Base-by-base conservation (phyloP, 2,797 vertebrate genomes). In the Microctenopoma stevenorrisi region DNA sequence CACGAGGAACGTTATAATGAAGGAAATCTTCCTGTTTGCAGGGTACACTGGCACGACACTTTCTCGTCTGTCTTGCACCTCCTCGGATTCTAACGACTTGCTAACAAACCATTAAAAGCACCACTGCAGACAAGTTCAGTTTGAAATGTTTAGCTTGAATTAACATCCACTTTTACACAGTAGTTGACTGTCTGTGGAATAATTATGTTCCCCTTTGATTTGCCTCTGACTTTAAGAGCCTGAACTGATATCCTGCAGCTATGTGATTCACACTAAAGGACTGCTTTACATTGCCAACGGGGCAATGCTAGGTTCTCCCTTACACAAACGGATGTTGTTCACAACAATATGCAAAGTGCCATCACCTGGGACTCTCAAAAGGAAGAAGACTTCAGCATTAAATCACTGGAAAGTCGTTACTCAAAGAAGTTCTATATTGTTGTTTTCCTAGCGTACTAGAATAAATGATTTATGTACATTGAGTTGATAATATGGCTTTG, bases 231-330 rank as follows among this genome's bases (percentile, higher is more conserved):
- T 89, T 93, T 79, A 91, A 86, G 87, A 91, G 91, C 90, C 88
- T 78, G 90, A 86, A 83, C 87, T 58, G 78, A 86, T 93, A 87
- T 91, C 92, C 92, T 70, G 72, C 62, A 87, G 94, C 90, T 83
- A 92, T 90, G 88, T 91, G 91, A 92, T 88, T 91, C 83, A 70
- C 88, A 91, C 90, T 90, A 91, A 94, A 93, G 91, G 82, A 89
- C 89, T 92, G 89, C 89, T 94, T 94, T 92, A 94, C 91, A 93
- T 93, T 83, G 93, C 93, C 93, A 86, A 88, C 83, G 93, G 93
- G 92, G 78, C 78, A 73, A 87, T 54, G 85, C 84, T 52, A 76
- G 90, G 74, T 86, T 85, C 85, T 86, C 78, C 85, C 88, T 88
- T 84, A 82, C 72, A 86, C 81, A 85, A 81, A 77, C 86, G 90